Conservation (phyloP, 1,140 invertebrate species). For the Magallana angulata region DNA sequence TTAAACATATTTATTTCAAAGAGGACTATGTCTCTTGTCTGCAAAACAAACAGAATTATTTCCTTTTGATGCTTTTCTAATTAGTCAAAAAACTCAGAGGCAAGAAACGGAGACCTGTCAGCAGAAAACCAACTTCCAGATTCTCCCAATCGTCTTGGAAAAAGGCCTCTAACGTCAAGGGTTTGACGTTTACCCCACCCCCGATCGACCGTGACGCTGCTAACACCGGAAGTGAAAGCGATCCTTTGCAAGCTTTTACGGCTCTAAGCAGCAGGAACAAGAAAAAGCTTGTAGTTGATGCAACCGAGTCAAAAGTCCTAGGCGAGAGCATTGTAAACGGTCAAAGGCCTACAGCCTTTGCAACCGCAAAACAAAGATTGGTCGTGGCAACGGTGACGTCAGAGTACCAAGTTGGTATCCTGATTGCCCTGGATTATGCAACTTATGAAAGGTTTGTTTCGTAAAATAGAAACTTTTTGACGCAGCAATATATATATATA, state of each 20-base stretch:
- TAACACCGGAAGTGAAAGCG: neutral
- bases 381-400: neutral
- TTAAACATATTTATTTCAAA: too few species aligned
- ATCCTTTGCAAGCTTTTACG: neutral
- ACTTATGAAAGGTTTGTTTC: constrained; percentile 5
- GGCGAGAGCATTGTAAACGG: neutral
- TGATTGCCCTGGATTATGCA: constrained; percentile 3
- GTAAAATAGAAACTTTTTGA: too few species aligned
- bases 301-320: neutral
- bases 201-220: neutral
- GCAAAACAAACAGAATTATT: neutral
- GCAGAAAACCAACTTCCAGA: neutral
- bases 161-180: neutral
- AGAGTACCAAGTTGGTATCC: neutral
- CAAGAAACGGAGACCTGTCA: neutral
- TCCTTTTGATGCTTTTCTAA: neutral
- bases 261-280: neutral
- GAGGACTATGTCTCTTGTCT: too few species aligned
- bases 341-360: neutral
- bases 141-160: neutral
- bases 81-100: neutral
- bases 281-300: neutral
- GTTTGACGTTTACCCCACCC: neutral
- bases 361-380: neutral
- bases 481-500: too few species aligned